Base-by-base conservation (phyloP, 2,888 invertebrate genomes). In the Anagyrus pseudococci region DNA sequence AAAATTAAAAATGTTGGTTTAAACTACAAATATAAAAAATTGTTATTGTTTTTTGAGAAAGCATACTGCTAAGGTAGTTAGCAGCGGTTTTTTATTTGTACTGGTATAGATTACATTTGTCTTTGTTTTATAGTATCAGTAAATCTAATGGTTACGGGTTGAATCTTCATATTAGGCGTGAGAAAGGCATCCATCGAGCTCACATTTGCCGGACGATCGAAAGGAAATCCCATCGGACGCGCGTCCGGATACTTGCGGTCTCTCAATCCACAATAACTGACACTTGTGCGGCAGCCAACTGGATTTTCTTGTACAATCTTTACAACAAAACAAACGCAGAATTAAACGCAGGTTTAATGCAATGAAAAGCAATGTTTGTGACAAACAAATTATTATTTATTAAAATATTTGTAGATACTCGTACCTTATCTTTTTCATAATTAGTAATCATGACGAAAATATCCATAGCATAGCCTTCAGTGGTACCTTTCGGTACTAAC, bases 171-270 rank as follows among this genome's bases (percentile, higher is more conserved):
- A 75, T 93, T 92, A 1, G 86, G 82, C 2, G 88, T 86, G n/a
- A 91, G 78, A 84, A 93, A 93, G 77, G 89, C 87, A 0, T 78
- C 69, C 47, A 92, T 81, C 1, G 83, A 84, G 72, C 83, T 81
- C 59, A 85, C 88, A 1, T 85, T 84, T 29, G 78, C 74, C 1
- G 87, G 83, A 23, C 90, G 83, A 78, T 90, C 89, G 84, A 90
- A 89, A 13, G 94, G 94, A 83, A 85, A 94, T 48, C 94, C 94
- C 94, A 94, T 94, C 7, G 91, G 81, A 61, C 91, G 86, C 43
- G 85, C 85, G 81, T 94, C 94, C 0, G 94, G 94, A 80, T 92
- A 44, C 22, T 44, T 37, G 59, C 86, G 85, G 80, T 91, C 90
- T 55, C 87, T 86, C 17, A 93, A 82, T 1, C 93, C 93, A 72